These are phyloP conservation scores for Nesoenas mayeri DNA, from an alignment of 2,113 vertebrate genomes.

Conservation along the genomic window DNA sequence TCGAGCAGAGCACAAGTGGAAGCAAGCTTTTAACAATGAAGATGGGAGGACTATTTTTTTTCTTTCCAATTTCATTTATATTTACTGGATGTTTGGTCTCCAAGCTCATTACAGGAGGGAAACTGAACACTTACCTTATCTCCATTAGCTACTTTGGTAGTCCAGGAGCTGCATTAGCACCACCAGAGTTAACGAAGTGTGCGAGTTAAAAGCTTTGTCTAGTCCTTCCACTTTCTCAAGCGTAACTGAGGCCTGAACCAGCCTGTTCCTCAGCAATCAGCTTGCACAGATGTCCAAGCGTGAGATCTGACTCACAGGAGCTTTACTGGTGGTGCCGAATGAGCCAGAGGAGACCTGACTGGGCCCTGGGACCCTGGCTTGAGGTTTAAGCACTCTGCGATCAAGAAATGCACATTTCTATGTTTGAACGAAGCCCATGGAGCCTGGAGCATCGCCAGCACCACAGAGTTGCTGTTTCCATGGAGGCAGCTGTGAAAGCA, in stretches of 20 bases:
- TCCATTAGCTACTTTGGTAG: background rate
- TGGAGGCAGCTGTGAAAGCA: conserved; percentile 47
- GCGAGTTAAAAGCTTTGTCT: background rate
- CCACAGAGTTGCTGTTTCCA: conserved; percentile 33
- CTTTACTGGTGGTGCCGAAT: background rate
- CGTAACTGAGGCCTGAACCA: rapidly evolving
- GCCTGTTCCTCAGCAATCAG: background rate
- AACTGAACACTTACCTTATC: background rate
- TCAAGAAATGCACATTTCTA: background rate
- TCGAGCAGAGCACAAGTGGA: background rate
- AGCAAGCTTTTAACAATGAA: background rate
- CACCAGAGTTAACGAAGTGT: background rate
- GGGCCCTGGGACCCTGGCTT: background rate
- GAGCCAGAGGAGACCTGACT: background rate
- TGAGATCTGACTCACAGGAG: background rate
- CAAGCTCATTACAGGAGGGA: background rate
- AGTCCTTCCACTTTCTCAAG: background rate
- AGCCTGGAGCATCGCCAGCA: background rate
- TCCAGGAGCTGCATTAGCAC: background rate
- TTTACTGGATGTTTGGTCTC: background rate
- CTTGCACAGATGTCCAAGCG: background rate
- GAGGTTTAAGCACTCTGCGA: background rate
- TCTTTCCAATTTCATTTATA: background rate
- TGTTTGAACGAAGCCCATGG: background rate
- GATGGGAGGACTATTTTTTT: background rate